Evolutionary conservation across 2,113 vertebrate genomes (phyloP).

Genomic region (Oreocharis arfaki): DNA sequence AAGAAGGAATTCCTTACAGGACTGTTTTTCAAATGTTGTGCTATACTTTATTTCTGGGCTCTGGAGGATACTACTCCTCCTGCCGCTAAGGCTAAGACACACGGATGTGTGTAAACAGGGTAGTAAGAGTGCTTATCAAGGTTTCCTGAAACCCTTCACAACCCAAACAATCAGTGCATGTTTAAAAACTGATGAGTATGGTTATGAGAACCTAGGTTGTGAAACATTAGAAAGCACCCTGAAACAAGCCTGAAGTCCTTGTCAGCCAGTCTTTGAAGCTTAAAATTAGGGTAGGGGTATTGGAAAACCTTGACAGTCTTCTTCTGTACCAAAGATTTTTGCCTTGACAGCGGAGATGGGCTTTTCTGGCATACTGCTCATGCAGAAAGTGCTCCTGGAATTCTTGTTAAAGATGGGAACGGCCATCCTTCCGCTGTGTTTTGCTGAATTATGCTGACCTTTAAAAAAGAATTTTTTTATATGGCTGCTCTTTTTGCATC

Average conservation of each 20-base stretch:
- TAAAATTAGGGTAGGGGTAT: not conserved
- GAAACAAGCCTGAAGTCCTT: not conserved
- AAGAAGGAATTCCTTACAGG: not conserved
- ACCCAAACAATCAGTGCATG: not conserved
- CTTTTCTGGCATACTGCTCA: not conserved
- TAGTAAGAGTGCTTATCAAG: not conserved
- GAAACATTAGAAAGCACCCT: not conserved
- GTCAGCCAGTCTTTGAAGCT: not conserved
- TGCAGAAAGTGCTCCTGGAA: not conserved
- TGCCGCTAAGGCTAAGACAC: not conserved
- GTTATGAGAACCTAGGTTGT: not conserved
- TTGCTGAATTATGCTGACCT: conserved; percentile 13
- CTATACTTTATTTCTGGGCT: not conserved
- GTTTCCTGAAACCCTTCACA: not conserved
- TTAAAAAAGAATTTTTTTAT: not conserved
- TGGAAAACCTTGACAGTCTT: not conserved
- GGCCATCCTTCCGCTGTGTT: not conserved
- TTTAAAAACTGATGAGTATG: not conserved
- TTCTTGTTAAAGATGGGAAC: not conserved
- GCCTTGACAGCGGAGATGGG: not conserved
- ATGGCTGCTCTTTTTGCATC: not conserved
- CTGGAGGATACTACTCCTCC: not conserved
- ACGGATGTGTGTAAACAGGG: not conserved
- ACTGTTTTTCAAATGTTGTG: not conserved
- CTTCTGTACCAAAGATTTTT: not conserved